phyloP scores from a whole-genome alignment of 2,113 vertebrate species.

The Vulpes ferrilata region DNA sequence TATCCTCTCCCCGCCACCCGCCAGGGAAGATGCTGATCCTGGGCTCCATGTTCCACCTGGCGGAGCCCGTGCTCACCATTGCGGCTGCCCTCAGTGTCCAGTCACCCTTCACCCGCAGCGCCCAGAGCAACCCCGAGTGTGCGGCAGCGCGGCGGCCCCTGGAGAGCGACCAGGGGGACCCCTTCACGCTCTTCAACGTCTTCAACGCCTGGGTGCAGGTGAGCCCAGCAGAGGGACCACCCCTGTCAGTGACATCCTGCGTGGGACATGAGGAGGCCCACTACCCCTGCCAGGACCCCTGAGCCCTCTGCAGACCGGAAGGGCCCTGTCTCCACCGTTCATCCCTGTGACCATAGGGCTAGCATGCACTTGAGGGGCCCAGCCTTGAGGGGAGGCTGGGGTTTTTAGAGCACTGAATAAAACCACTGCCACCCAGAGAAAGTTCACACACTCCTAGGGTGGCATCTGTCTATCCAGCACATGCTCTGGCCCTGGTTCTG shows the following conservation, averaged over 20 bases:
- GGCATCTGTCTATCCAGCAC: background rate
- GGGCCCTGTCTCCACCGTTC: rapidly evolving
- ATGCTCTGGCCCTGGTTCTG: rapidly evolving
- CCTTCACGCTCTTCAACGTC: slow-evolving; percentile 94
- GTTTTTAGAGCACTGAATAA: background rate
- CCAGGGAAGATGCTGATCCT: slow-evolving; percentile 96
- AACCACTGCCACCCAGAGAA: background rate
- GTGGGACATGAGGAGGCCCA: rapidly evolving
- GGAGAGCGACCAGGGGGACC: slow-evolving; percentile 94
- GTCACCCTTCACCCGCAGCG: slow-evolving; percentile 92
- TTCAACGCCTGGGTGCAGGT: slow-evolving; percentile 97
- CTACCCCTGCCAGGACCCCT: background rate
- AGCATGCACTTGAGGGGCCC: rapidly evolving
- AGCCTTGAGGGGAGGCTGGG: background rate
- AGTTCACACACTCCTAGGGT: too few relatives aligned
- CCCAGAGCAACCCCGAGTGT: slow-evolving; percentile 89
- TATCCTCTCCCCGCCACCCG: rapidly evolving
- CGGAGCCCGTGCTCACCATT: slow-evolving; percentile 92
- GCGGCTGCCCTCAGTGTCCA: slow-evolving; percentile 93
- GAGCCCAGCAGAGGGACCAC: background rate
- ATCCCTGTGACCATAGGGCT: too few relatives aligned
- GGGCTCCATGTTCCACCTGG: slow-evolving; percentile 91
- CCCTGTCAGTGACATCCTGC: rapidly evolving
- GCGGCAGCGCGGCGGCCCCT: slow-evolving; percentile 89
- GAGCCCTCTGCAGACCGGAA: background rate